Conservation (phyloP, 1,140 invertebrate genomes). For the Rhyzopertha dominica region DNA sequence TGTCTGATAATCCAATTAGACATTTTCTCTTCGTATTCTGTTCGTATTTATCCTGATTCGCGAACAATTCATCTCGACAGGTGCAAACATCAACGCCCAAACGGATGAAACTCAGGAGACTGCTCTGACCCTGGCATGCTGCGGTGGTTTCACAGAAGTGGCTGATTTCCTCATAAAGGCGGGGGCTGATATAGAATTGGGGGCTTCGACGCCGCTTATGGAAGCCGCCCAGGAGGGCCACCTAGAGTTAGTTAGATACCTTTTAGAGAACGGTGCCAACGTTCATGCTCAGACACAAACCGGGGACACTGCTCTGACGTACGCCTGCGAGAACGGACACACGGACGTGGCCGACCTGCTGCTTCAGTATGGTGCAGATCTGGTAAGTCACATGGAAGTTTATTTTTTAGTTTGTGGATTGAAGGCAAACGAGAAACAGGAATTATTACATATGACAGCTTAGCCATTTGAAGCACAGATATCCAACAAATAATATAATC, state of each 20-base stretch:
- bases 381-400: slow-evolving; percentile 50
- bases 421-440: too few species aligned
- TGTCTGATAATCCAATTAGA: too few species aligned
- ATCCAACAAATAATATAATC: too few species aligned
- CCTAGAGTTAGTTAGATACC: slow-evolving; percentile 84
- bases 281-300: slow-evolving; percentile 92
- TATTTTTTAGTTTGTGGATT: too few species aligned
- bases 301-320: slow-evolving; percentile 94
- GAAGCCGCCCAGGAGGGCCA: slow-evolving; percentile 98
- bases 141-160: slow-evolving; percentile 96
- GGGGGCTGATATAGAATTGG: slow-evolving; percentile 92
- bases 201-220: slow-evolving; percentile 96
- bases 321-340: slow-evolving; percentile 96
- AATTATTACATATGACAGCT: too few species aligned
- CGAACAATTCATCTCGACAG: too few species aligned
- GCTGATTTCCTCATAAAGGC: slow-evolving; percentile 94
- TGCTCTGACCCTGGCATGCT: slow-evolving; percentile 92
- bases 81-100: slow-evolving; percentile 95
- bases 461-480: too few species aligned
- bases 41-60: too few species aligned
- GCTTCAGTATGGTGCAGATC: slow-evolving; percentile 79
- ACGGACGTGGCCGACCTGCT: slow-evolving; percentile 89
- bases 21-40: too few species aligned
- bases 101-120: slow-evolving; percentile 99
- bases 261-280: slow-evolving; percentile 80